Evolutionary conservation across 2,797 vertebrate genomes (phyloP).

Genomic region (Otus scops): DNA sequence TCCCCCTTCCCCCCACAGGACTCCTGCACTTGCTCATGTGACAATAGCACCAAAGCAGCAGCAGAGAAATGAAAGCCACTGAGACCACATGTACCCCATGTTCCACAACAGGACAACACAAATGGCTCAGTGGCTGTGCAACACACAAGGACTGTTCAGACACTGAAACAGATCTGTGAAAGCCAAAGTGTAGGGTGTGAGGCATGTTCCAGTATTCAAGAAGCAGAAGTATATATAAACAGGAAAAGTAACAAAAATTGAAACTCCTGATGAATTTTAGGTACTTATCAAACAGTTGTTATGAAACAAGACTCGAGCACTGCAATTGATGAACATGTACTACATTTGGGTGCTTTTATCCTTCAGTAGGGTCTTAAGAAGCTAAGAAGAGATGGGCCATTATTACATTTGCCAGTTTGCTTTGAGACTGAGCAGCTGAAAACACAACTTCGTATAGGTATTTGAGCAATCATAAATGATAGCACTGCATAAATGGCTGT

Average conservation of each 20-base stretch:
- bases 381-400: neutral
- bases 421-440: neutral
- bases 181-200: neutral
- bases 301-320: neutral
- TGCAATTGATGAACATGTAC: neutral
- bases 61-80: neutral
- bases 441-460: neutral
- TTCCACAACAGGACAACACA: neutral
- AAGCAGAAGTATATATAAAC: neutral
- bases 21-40: neutral
- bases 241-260: neutral
- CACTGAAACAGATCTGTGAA: rapidly evolving
- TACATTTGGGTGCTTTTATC: neutral
- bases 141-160: rapidly evolving
- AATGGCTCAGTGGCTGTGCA: rapidly evolving
- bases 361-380: neutral
- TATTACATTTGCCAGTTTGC: neutral
- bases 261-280: neutral
- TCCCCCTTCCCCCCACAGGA: no score
- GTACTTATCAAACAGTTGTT: neutral
- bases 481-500: neutral
- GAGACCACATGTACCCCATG: rapidly evolving
- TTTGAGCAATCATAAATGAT: neutral
- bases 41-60: neutral
- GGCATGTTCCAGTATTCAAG: neutral